Percentiles rank a stretch among this genome's conserved stretches.
phyloP scores from a whole-genome alignment of 2,113 vertebrate species.

The Corydoras maculifer region DNA sequence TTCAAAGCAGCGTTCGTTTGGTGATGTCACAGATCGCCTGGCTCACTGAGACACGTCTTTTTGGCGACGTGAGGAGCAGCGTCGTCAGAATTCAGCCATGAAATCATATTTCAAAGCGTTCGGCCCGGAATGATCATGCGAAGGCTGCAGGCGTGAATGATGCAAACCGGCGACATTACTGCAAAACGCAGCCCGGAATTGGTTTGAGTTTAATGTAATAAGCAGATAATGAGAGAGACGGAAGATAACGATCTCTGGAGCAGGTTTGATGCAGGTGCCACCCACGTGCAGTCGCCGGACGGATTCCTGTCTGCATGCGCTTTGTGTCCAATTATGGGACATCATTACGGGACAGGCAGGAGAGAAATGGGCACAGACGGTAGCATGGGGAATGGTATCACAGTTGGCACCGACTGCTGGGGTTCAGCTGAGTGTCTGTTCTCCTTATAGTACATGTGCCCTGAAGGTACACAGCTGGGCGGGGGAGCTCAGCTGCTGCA shows the following conservation, averaged over 20 bases:
- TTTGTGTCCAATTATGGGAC: conserved; percentile 46
- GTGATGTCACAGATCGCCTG: too few relatives aligned
- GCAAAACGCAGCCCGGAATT: background rate
- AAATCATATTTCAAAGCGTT: background rate
- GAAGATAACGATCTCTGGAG: conserved; percentile 10
- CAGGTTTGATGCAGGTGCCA: conserved; percentile 37
- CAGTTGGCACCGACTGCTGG: conserved; percentile 35
- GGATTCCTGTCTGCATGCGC: conserved; percentile 38
- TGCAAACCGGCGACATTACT: background rate
- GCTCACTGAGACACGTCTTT: too few relatives aligned
- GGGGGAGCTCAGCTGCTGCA: conserved; percentile 63
- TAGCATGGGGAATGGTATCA: conserved; percentile 29
- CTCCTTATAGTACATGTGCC: conserved; percentile 46
- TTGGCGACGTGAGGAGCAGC: too few relatives aligned
- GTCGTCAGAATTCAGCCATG: too few relatives aligned
- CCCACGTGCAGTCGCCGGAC: conserved; percentile 44
- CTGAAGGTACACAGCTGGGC: conserved; percentile 66
- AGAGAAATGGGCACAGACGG: conserved; percentile 42
- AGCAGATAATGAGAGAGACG: background rate
- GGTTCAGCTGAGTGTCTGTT: conserved; percentile 37
- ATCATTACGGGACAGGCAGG: conserved; percentile 30
- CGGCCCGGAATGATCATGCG: background rate
- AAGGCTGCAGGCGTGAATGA: background rate
- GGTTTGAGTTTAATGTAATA: background rate
- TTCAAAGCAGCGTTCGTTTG: too few relatives aligned